These are phyloP conservation scores for Anastatus disparis DNA, from an alignment of 1,140 invertebrate species.

Conservation along the genomic window DNA sequence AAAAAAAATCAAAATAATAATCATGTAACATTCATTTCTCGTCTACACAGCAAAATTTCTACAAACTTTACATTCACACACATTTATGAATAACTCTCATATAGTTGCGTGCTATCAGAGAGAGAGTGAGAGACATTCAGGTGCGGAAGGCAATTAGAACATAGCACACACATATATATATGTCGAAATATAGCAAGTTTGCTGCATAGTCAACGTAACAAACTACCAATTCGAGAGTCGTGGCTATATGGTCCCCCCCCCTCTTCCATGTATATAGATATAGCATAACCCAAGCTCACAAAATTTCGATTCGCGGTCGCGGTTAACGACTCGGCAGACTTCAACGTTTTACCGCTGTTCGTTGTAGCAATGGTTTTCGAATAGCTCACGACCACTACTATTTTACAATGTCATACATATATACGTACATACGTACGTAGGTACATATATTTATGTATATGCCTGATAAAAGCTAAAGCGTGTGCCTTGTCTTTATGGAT, in stretches of 20 bases:
- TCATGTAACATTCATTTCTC: slow-evolving; percentile 43
- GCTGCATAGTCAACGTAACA: slow-evolving; percentile 12
- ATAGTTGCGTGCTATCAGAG: no score
- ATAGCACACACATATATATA: no score
- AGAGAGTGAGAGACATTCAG: background rate
- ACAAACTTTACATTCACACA: background rate
- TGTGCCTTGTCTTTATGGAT: background rate
- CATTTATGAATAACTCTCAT: no score
- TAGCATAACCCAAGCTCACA: background rate
- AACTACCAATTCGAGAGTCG: background rate
- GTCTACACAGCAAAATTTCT: no score
- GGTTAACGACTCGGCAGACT: slow-evolving; percentile 31
- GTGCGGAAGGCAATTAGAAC: slow-evolving; percentile 49
- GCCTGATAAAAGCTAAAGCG: no score
- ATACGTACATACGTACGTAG: background rate
- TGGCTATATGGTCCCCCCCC: background rate
- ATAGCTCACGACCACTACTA: background rate
- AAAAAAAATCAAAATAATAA: slow-evolving; percentile 47
- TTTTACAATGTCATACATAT: background rate
- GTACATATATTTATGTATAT: no score
- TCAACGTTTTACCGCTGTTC: slow-evolving; percentile 7
- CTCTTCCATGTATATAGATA: background rate
- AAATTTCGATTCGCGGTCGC: slow-evolving; percentile 28
- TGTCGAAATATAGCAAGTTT: background rate
- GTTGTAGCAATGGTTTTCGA: background rate